phyloP scores from a whole-genome alignment of 1,140 invertebrate species.

The Euborellia annulipes region DNA sequence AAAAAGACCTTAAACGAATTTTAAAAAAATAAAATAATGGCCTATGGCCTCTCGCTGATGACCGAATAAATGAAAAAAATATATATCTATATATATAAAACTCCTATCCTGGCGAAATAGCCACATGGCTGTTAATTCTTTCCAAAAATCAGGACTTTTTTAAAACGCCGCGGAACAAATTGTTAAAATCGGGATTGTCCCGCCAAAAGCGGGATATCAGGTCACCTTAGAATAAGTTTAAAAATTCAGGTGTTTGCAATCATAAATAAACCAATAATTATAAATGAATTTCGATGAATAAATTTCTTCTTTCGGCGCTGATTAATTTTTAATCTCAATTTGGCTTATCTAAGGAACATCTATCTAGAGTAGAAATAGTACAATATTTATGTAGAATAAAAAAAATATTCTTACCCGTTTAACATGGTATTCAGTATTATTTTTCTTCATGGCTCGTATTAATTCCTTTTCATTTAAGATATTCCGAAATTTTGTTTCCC shows the following conservation, averaged over 20 bases:
- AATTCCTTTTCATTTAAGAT: conserved; percentile 82
- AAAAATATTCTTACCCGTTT: conserved; percentile 35
- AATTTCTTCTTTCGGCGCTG: neutral
- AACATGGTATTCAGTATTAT: conserved; percentile 43
- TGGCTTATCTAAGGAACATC: neutral
- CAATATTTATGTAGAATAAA: conserved; percentile 12
- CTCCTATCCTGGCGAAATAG: too few species aligned
- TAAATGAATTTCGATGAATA: neutral
- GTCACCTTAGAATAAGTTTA: too few species aligned
- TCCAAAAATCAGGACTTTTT: too few species aligned
- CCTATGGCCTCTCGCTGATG: too few species aligned
- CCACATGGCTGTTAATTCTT: too few species aligned
- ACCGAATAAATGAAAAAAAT: too few species aligned
- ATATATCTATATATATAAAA: too few species aligned
- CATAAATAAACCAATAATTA: neutral
- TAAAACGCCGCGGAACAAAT: too few species aligned
- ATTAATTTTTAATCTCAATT: neutral
- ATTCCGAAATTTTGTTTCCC: conserved; percentile 61
- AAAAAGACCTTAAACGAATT: too few species aligned
- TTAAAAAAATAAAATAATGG: too few species aligned
- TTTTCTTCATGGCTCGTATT: conserved; percentile 40
- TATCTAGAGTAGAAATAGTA: conserved; percentile 1
- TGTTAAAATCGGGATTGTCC: too few species aligned
- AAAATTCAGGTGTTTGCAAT: neutral
- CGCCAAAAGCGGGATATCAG: too few species aligned